Conservation (phyloP, 2,113 vertebrate species). For the Phyllostomus discolor region DNA sequence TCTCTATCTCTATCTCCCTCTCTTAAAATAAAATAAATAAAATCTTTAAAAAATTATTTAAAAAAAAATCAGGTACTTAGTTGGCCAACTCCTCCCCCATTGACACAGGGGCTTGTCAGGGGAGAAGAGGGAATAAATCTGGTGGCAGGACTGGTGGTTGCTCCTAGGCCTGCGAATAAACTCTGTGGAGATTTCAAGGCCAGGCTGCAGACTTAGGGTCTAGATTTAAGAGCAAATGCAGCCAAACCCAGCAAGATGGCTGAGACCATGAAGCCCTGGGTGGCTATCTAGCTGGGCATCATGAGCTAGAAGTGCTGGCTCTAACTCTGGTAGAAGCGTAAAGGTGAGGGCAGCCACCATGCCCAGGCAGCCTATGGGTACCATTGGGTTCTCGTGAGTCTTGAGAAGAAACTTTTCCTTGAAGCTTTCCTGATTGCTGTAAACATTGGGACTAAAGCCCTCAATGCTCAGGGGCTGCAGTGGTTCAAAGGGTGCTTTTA, state of each 20-base stretch:
- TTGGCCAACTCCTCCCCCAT: not conserved
- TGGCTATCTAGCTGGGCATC: conserved; percentile 91
- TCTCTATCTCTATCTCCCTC: no score
- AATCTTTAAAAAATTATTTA: no score
- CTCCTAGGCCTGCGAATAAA: not conserved
- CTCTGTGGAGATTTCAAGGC: not conserved
- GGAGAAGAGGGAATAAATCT: not conserved
- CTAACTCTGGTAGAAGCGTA: conserved; percentile 90
- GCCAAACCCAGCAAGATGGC: conserved; percentile 88
- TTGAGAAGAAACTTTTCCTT: conserved; percentile 89
- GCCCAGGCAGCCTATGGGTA: conserved; percentile 92
- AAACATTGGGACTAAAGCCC: conserved; percentile 77
- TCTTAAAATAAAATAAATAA: no score
- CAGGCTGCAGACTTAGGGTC: conserved; percentile 67
- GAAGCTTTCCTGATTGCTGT: conserved; percentile 79
- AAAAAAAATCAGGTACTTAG: not conserved
- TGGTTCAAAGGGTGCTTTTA: conserved; percentile 75
- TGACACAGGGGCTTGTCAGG: not conserved
- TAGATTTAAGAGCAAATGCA: conserved; percentile 82
- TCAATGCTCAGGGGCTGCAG: conserved; percentile 82
- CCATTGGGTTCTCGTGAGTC: conserved; percentile 91
- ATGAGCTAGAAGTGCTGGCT: conserved; percentile 88
- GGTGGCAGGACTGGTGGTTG: not conserved
- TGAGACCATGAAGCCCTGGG: conserved; percentile 92
- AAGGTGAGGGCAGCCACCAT: conserved; percentile 83